Percentiles rank a stretch among this genome's conserved stretches.
phyloP scores from a whole-genome alignment of 2,888 invertebrate species.

The Leptopilina syphax region DNA sequence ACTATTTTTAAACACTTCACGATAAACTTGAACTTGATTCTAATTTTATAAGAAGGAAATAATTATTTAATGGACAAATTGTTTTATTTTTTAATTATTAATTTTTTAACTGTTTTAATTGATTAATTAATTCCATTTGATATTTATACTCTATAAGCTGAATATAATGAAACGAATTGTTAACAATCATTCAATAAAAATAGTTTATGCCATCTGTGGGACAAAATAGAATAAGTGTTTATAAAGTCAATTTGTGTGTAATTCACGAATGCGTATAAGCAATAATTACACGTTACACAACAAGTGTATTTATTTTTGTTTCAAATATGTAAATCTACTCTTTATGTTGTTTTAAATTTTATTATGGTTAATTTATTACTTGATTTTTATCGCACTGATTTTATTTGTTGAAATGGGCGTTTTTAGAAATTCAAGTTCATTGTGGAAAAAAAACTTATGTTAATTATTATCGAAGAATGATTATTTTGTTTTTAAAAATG shows the following conservation, averaged over 20 bases:
- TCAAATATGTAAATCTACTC: background rate
- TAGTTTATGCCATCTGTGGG: background rate
- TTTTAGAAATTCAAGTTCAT: background rate
- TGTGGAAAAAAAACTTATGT: background rate
- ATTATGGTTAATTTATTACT: background rate
- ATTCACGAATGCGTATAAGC: background rate
- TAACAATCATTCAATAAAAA: background rate
- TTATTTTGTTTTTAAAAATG: background rate
- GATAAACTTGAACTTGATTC: background rate
- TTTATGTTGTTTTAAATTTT: background rate
- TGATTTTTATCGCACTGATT: too few species aligned
- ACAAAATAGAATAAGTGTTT: background rate
- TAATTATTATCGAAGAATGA: background rate
- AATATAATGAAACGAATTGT: background rate
- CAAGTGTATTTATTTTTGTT: too few species aligned
- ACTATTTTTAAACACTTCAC: constrained; percentile 1
- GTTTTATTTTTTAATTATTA: background rate
- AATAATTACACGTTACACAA: constrained; percentile 2
- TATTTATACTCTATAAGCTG: background rate
- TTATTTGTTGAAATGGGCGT: background rate
- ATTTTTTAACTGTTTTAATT: background rate
- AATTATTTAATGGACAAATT: background rate
- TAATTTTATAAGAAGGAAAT: background rate
- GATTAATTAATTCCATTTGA: background rate
- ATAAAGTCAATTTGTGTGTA: background rate